Percentiles rank a stretch among this genome's conserved stretches.
Conservation (phyloP, 2,888 invertebrate species). For the Mythimna ferrago region DNA sequence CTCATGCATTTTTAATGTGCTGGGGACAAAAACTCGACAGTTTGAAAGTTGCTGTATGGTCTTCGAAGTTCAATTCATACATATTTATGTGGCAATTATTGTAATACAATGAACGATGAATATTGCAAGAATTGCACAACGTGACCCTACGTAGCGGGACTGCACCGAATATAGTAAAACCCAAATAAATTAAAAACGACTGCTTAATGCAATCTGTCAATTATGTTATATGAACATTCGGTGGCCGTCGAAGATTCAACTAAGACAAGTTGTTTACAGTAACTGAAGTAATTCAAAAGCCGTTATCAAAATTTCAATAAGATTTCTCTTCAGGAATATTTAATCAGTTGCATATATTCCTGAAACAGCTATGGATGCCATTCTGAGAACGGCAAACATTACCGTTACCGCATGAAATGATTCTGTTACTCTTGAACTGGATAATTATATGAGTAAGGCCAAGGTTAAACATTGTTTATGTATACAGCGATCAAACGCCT, state of each 20-base stretch:
- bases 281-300: neutral
- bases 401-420: constrained; percentile 46
- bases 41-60: constrained; percentile 81
- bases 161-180: constrained; percentile 66
- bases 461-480: constrained; percentile 69
- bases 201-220: constrained; percentile 53
- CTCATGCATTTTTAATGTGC: constrained; percentile 85
- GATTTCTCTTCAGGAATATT: neutral
- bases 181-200: constrained; percentile 59
- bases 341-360: constrained; percentile 14
- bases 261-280: neutral
- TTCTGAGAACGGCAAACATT: constrained; percentile 37
- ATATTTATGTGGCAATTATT: constrained; percentile 88
- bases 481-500: constrained; percentile 67
- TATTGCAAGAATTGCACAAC: constrained; percentile 81
- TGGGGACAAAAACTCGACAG: constrained; percentile 83
- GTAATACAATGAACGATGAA: constrained; percentile 86
- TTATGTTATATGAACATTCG: constrained; percentile 32
- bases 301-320: neutral
- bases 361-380: constrained; percentile 24
- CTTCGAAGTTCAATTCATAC: constrained; percentile 82
- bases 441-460: constrained; percentile 68
- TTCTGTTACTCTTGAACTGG: constrained; percentile 56
- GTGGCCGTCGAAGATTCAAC: neutral
- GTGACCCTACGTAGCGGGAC: constrained; percentile 68